A percentile compares a stretch with the other conserved stretches of the same genome.
Evolutionary conservation across 2,888 invertebrate genomes (phyloP).

Genomic region (Netelia melanura): DNA sequence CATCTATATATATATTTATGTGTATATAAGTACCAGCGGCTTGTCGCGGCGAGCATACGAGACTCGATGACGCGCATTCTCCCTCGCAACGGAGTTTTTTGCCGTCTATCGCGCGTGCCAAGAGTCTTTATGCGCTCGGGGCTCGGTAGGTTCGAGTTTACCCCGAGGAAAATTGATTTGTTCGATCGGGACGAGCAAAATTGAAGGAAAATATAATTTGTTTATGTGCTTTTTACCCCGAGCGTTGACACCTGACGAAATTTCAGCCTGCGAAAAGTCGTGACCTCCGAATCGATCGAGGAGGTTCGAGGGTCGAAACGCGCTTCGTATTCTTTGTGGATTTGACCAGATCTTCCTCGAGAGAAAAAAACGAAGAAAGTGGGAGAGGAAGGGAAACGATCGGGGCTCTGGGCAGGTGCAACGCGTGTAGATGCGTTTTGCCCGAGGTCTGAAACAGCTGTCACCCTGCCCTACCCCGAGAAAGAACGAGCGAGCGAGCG

Average conservation of each 20-base stretch:
- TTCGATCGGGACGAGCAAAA: not conserved
- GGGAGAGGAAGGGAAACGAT: conserved; percentile 61
- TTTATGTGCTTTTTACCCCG: not conserved
- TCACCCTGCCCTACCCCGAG: conserved; percentile 80
- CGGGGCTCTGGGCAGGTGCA: conserved; percentile 80
- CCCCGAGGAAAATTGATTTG: too few species aligned
- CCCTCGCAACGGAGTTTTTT: conserved; percentile 55
- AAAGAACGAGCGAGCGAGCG: conserved; percentile 14
- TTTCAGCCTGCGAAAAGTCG: not conserved
- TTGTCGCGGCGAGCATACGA: conserved; percentile 32
- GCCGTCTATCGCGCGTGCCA: conserved; percentile 47
- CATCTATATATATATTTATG: not conserved
- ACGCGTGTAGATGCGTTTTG: conserved; percentile 77
- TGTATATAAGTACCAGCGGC: conserved; percentile 9
- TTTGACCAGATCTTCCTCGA: conserved; percentile 21
- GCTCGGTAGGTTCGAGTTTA: too few species aligned
- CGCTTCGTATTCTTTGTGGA: not conserved
- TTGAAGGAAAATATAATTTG: not conserved
- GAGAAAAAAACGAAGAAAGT: conserved; percentile 52
- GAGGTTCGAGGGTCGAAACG: not conserved
- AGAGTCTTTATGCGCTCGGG: conserved; percentile 53
- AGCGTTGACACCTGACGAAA: conserved; percentile 8
- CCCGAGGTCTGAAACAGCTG: conserved; percentile 83
- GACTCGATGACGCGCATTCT: conserved; percentile 51
- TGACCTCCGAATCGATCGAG: not conserved